Evolutionary conservation across 2,113 vertebrate genomes (phyloP), one percentile per base, ranked within the genome.

Genomic region (Nothobranchius furzeri): DNA sequence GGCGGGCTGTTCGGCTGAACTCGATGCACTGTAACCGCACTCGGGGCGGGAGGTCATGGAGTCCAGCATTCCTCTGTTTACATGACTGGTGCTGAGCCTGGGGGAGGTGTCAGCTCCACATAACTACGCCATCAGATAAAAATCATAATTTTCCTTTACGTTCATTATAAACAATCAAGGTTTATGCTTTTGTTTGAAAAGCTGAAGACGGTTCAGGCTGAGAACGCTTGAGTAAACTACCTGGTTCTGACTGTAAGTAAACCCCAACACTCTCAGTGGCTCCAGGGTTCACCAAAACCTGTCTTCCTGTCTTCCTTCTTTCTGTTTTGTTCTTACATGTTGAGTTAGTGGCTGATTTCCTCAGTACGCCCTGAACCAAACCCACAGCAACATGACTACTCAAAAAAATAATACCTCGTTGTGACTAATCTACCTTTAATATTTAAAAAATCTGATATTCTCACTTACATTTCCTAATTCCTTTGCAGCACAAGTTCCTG

Each of bases 11-110:
- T 75, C 76, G 83, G 75, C 67, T 88, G 90, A 91, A 91, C 89
- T 78, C 90, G 24, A 68, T 90, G 89, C 88, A 88, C 88, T 87
- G 85, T 72, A 86, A 81, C 87, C 89, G 82, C 82, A 86, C 87
- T 90, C 69, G 53, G 87, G 82, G 86, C 81, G 72, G 73, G 90
- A 88, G 90, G 90, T 91, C 90, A 88, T 71, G 47, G 90, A 88
- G 90, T 91, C 86, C 89, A 88, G 90, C 90, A 91, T 91, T 89
- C 90, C 90, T 88, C 89, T 90, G 89, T 91, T 88, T 90, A 91
- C 86, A 88, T 65, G 85, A 87, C 85, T 85, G 87, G 82, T 61
- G 76, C 82, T 76, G 75, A n/a, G 81, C 83, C 52, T 65, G 78
- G 83, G 85, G 84, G 85, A 68, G 82, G 78, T 68, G 68, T 74